Percentiles rank a stretch among this genome's conserved stretches.
These are phyloP conservation scores for Acanthosepion pharaonis DNA, from an alignment of 2,888 invertebrate genomes.

Conservation along the genomic window DNA sequence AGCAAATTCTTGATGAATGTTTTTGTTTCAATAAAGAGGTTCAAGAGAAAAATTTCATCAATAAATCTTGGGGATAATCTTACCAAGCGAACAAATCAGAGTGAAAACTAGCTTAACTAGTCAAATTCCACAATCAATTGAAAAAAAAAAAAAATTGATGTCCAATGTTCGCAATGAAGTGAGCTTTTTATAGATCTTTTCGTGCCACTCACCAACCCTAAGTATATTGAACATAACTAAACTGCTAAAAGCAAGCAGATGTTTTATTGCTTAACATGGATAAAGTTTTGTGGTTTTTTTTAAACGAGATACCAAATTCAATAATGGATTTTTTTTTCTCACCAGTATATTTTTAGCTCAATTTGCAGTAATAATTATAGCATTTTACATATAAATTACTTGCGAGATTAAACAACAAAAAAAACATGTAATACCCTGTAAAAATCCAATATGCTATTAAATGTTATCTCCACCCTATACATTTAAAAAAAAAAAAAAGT, in stretches of 20 bases:
- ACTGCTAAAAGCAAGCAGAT: not conserved
- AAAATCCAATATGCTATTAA: too few relatives aligned
- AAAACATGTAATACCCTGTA: too few relatives aligned
- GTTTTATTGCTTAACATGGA: not conserved
- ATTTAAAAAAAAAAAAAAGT: too few relatives aligned
- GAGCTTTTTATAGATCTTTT: not conserved
- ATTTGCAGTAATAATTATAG: too few relatives aligned
- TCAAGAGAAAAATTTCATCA: not conserved
- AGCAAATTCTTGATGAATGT: not conserved
- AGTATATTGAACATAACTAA: not conserved
- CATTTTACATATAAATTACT: too few relatives aligned
- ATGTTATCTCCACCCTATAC: too few relatives aligned
- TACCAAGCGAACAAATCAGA: not conserved
- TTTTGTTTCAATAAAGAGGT: not conserved
- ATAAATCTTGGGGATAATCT: not conserved
- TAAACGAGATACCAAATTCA: too few relatives aligned
- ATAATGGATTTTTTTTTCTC: too few relatives aligned
- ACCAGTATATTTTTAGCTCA: too few relatives aligned
- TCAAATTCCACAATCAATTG: not conserved
- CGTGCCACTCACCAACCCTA: not conserved
- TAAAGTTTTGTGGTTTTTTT: too few relatives aligned
- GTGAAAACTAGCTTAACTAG: not conserved
- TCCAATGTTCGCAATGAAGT: not conserved
- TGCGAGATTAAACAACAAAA: too few relatives aligned
- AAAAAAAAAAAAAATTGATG: not conserved